These are phyloP conservation scores for Tenualosa ilisha DNA, from an alignment of 2,797 vertebrate species.

Conservation along the genomic window DNA sequence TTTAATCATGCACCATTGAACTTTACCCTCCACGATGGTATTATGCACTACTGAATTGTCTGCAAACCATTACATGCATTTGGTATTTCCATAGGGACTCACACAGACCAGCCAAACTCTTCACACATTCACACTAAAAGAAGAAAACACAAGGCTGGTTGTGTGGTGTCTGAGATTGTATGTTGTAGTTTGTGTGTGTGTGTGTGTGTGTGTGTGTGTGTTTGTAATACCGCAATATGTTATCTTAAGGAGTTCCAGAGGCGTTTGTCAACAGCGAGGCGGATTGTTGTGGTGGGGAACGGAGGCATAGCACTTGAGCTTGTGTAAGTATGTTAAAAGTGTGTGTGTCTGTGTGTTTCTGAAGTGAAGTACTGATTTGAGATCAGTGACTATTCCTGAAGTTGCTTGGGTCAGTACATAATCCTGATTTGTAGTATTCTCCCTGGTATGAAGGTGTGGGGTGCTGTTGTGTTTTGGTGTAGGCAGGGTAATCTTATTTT, in stretches of 20 bases:
- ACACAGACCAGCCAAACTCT: not conserved
- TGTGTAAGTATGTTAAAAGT: slow-evolving; percentile 74
- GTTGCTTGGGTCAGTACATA: not conserved
- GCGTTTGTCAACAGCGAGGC: slow-evolving; percentile 80
- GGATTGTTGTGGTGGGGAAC: slow-evolving; percentile 89
- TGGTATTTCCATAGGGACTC: too few relatives aligned
- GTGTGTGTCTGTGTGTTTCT: not conserved
- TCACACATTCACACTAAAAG: not conserved
- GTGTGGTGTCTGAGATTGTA: too few relatives aligned
- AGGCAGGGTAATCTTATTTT: too few relatives aligned
- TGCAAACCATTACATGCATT: not conserved
- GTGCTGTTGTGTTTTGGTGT: not conserved
- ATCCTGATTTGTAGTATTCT: too few relatives aligned
- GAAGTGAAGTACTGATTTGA: not conserved
- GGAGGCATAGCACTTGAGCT: slow-evolving; percentile 96
- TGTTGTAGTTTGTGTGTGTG: too few relatives aligned
- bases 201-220: too few relatives aligned
- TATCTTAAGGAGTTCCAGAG: slow-evolving; percentile 86
- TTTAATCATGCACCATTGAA: not conserved
- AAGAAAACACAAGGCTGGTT: not conserved
- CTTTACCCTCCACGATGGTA: too few relatives aligned
- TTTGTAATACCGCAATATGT: not conserved
- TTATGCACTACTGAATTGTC: not conserved
- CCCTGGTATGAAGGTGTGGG: not conserved
- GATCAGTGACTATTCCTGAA: too few relatives aligned